A percentile compares a stretch with the other conserved stretches of the same genome.
Evolutionary conservation across 2,113 vertebrate genomes (phyloP).

Genomic region (Neodon shergylaensis): DNA sequence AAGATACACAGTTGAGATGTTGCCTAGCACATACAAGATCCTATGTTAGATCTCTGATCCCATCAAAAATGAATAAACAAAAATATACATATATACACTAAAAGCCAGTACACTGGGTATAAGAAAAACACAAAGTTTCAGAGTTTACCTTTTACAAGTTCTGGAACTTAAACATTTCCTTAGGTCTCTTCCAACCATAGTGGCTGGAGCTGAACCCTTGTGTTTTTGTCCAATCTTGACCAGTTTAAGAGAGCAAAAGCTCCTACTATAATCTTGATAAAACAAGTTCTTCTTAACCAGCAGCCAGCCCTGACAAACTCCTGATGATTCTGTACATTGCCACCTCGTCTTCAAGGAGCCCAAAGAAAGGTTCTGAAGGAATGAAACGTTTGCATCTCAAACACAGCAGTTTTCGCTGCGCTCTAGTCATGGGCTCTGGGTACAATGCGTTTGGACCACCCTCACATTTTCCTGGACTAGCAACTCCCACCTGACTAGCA

Average conservation of each 20-base stretch:
- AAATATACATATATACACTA: background rate
- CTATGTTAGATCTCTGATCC: background rate
- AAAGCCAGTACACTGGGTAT: background rate
- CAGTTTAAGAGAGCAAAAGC: background rate
- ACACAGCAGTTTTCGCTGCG: background rate
- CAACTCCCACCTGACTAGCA: background rate
- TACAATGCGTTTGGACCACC: background rate
- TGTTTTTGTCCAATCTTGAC: background rate
- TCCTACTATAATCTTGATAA: background rate
- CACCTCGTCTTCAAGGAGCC: background rate
- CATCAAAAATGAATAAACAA: background rate
- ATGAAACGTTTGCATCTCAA: background rate
- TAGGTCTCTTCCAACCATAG: background rate
- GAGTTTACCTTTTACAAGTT: background rate
- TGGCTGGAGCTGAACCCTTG: background rate
- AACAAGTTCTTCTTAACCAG: background rate
- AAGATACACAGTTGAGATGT: background rate
- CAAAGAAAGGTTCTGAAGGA: background rate
- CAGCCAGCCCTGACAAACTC: background rate
- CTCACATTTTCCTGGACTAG: background rate
- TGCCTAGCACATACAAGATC: background rate
- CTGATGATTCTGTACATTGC: background rate
- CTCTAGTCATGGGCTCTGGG: background rate
- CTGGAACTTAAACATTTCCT: background rate
- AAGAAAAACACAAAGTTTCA: background rate